Evolutionary conservation across 2,113 vertebrate species (phyloP), one percentile per base, ranked within the genome.

Genomic region (Australoheros scitulus): DNA sequence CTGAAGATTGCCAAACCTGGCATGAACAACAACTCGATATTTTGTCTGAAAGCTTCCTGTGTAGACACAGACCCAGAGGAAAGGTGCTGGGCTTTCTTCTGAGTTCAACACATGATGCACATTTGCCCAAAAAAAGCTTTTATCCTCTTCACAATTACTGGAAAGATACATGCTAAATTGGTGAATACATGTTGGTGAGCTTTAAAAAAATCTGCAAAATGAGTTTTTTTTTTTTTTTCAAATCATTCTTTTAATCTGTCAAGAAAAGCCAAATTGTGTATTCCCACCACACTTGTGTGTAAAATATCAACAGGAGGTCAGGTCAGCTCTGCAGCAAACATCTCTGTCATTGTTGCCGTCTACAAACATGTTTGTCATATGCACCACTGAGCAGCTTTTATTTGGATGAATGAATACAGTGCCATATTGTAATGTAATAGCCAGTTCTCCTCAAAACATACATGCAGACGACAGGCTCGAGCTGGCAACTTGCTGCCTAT

Each of bases 81-180:
- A 55, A 14, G 18, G 26, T 52, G 26, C 6, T 52, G 47, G 26
- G 68, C 47, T 72, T 55, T 64, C 32, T 64, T 41, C 61, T 7
- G 36, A 43, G 38, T 43, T 77, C 36, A 41, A 61, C 58, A 50
- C 38, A 50, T 32, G 58, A 72, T 3, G 11, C 68, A 52, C 17
- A 14, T 72, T 55, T 47, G 47, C 68, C 47, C 68, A 34, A 72
- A 72, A 52, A 52, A 72, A 52, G 65, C 43, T 52, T 72, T 52
- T 72, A 32, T 72, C 43, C 6, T 5, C 43, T 32, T 11, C 29
- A 72, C 65, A 72, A 52, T 72, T 24, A 52, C 24, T 70, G 65
- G 43, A 70, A 29, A 29, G 15, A 29, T 22, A 20, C 15, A 70
- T 3, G 7, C 17, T n/a, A 32, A 72, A 52, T 32, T 72, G 47